These are phyloP conservation scores for Steatornis caripensis DNA, from an alignment of 2,113 vertebrate species.

Conservation along the genomic window DNA sequence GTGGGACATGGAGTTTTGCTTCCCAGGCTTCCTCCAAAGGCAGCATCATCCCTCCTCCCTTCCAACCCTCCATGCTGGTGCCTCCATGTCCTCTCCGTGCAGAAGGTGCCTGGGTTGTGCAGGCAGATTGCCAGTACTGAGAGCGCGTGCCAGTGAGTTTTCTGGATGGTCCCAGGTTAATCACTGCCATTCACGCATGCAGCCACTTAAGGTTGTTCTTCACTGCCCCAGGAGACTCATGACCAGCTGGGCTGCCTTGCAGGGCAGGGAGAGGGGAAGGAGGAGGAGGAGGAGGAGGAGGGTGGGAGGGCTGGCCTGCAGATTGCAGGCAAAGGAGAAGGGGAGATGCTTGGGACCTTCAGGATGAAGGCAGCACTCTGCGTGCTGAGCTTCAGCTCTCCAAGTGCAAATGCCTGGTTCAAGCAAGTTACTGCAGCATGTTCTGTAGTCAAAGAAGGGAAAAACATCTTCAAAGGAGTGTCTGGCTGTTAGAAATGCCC, in stretches of 20 bases:
- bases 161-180: background rate
- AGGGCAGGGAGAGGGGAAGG: background rate
- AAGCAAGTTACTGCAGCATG: background rate
- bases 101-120: background rate
- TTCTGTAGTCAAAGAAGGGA: background rate
- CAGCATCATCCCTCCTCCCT: background rate
- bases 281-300: background rate
- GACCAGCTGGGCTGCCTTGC: background rate
- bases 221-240: background rate
- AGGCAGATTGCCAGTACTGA: background rate
- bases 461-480: background rate
- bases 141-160: background rate
- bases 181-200: accelerated
- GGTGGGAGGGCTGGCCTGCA: background rate
- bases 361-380: background rate
- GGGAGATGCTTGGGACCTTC: background rate
- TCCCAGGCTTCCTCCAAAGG: background rate
- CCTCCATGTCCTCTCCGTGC: background rate
- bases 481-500: background rate
- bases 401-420: background rate
- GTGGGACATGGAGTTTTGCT: background rate
- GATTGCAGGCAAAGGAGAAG: background rate
- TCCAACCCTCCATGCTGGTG: accelerated
- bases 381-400: background rate
- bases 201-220: background rate